Percentiles rank a stretch among this genome's conserved stretches.
These are phyloP conservation scores for Heliconius hewitsoni DNA, from an alignment of 1,140 invertebrate species.

Conservation along the genomic window DNA sequence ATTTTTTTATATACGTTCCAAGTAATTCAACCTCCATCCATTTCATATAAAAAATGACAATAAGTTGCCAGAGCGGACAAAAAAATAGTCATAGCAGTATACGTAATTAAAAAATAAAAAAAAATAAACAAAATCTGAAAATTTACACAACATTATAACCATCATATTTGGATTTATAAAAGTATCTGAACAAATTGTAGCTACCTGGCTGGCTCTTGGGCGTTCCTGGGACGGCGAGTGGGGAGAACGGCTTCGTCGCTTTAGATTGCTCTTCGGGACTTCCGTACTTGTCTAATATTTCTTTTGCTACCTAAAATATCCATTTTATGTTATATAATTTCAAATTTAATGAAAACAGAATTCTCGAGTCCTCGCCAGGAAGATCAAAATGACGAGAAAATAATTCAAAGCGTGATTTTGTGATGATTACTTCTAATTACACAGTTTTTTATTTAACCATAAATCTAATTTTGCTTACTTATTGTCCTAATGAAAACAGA, in stretches of 20 bases:
- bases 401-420: no score
- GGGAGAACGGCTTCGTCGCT: slow-evolving; percentile 60
- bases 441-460: no score
- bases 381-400: no score
- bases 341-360: not conserved
- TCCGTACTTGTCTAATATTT: slow-evolving; percentile 94
- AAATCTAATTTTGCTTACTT: no score
- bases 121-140: not conserved
- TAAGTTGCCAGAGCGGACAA: not conserved
- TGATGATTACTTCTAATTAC: no score
- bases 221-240: slow-evolving; percentile 52
- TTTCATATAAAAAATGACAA: not conserved
- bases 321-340: not conserved
- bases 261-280: slow-evolving; percentile 68
- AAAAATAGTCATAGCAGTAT: not conserved
- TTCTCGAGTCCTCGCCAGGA: no score
- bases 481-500: no score
- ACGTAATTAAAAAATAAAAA: not conserved
- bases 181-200: slow-evolving; percentile 22
- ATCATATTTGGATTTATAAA: slow-evolving; percentile 22
- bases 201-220: slow-evolving; percentile 61
- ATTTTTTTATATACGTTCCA: not conserved
- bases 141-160: slow-evolving; percentile 24
- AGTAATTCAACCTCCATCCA: not conserved
- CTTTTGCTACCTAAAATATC: slow-evolving; percentile 85